Percentiles rank a stretch among this genome's conserved stretches.
Evolutionary conservation across 2,113 vertebrate genomes (phyloP).

Genomic region (Coturnix japonica): DNA sequence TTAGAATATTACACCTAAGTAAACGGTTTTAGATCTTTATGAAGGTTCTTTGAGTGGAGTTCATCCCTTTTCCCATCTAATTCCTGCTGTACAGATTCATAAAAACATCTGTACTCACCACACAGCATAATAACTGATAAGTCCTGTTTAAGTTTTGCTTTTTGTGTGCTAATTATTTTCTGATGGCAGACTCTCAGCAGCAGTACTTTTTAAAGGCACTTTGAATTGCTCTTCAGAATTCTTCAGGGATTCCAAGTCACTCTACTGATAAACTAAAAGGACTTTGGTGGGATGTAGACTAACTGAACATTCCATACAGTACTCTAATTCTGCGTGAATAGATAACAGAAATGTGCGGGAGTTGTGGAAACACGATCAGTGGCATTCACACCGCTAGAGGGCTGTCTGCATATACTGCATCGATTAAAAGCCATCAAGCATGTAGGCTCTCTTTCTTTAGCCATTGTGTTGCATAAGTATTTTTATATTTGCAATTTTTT

Average conservation of each 20-base stretch:
- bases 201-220: not conserved
- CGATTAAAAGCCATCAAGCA: not conserved
- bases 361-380: not conserved
- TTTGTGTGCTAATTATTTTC: not conserved
- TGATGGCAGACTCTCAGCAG: not conserved
- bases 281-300: not conserved
- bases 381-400: not conserved
- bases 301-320: not conserved
- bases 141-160: not conserved
- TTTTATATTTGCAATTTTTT: not conserved
- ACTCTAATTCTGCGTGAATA: not conserved
- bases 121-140: not conserved
- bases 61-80: not conserved
- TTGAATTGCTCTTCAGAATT: not conserved
- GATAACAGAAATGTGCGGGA: rapidly evolving
- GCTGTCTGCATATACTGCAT: not conserved
- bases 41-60: not conserved
- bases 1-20: constrained; percentile 18
- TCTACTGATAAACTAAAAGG: not conserved
- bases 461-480: not conserved
- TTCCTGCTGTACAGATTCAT: not conserved
- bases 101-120: not conserved
- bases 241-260: not conserved
- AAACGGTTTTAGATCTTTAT: not conserved
- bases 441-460: not conserved